Conservation (phyloP, 2,888 invertebrate genomes). For the Uloborus plumipes region DNA sequence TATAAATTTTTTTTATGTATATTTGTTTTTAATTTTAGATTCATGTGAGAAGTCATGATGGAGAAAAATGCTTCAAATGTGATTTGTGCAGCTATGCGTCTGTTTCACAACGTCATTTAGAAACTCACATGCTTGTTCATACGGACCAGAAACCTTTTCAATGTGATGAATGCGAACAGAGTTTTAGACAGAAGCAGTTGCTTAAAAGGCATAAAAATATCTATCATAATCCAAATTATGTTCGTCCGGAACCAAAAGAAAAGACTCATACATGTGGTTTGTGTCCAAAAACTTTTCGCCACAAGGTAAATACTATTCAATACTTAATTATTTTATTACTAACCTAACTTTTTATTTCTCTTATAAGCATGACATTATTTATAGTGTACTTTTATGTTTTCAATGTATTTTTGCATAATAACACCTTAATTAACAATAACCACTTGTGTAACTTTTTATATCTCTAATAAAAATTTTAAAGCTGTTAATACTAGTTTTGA, state of each 20-base stretch:
- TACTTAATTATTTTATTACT: background rate
- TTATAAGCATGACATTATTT: no score
- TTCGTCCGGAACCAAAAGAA: constrained; percentile 88
- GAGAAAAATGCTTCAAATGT: constrained; percentile 96
- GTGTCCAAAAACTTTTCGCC: constrained; percentile 76
- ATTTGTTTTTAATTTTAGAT: constrained; percentile 71
- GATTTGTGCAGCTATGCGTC: constrained; percentile 94
- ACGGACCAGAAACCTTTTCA: constrained; percentile 93
- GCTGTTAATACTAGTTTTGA: no score
- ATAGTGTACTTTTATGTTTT: no score
- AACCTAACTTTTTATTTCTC: no score
- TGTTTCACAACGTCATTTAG: constrained; percentile 90
- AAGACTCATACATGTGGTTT: constrained; percentile 91
- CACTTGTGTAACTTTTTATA: no score
- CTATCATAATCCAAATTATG: constrained; percentile 91
- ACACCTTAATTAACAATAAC: no score
- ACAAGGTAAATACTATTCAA: constrained; percentile 81
- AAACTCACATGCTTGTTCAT: constrained; percentile 94
- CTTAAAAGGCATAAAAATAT: constrained; percentile 91
- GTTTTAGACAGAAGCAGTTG: constrained; percentile 88
- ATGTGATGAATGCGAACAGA: constrained; percentile 88
- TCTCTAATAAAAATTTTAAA: no score
- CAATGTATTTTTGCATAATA: no score
- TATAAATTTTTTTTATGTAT: no score
- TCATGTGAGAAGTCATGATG: constrained; percentile 90